Conservation (phyloP, 2,797 vertebrate genomes). For the Hyperoplus immaculatus region DNA sequence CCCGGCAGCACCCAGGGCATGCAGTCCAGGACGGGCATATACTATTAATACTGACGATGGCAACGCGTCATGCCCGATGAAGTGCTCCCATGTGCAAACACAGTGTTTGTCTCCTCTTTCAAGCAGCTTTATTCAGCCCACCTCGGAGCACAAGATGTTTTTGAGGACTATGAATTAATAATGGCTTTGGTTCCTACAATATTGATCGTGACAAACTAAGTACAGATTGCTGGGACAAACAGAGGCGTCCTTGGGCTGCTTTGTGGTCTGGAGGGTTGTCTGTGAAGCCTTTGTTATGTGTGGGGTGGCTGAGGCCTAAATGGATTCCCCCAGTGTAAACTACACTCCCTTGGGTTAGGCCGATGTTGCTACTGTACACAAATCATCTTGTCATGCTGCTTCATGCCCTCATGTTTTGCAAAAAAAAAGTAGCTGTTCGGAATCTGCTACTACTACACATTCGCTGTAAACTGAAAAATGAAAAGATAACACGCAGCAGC, state of each 20-base stretch:
- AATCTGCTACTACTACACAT: constrained; percentile 36
- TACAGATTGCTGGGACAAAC: constrained; percentile 72
- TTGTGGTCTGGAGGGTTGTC: constrained; percentile 56
- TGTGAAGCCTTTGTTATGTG: constrained; percentile 69
- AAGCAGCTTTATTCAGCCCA: constrained; percentile 54
- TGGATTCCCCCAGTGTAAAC: constrained; percentile 70
- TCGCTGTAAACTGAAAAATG: constrained; percentile 27
- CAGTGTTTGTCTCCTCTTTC: constrained; percentile 64
- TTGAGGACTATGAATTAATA: constrained; percentile 77
- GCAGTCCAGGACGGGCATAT: constrained; percentile 66
- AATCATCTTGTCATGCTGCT: constrained; percentile 68
- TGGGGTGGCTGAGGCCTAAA: constrained; percentile 61
- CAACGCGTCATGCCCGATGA: constrained; percentile 62
- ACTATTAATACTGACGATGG: constrained; percentile 82
- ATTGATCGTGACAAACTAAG: constrained; percentile 80
- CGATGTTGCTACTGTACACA: constrained; percentile 79
- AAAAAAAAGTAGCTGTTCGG: constrained; percentile 13
- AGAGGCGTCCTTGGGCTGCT: constrained; percentile 53
- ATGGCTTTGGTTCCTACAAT: constrained; percentile 76
- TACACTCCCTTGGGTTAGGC: constrained; percentile 65
- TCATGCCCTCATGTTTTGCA: constrained; percentile 65
- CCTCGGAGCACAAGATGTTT: constrained; percentile 62
- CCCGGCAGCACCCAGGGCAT: constrained; percentile 74
- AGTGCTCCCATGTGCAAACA: constrained; percentile 72
- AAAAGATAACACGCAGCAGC: constrained; percentile 35